Percentiles rank a stretch among this genome's conserved stretches.
phyloP scores from a whole-genome alignment of 1,140 invertebrate species.

The Cydia splendana region DNA sequence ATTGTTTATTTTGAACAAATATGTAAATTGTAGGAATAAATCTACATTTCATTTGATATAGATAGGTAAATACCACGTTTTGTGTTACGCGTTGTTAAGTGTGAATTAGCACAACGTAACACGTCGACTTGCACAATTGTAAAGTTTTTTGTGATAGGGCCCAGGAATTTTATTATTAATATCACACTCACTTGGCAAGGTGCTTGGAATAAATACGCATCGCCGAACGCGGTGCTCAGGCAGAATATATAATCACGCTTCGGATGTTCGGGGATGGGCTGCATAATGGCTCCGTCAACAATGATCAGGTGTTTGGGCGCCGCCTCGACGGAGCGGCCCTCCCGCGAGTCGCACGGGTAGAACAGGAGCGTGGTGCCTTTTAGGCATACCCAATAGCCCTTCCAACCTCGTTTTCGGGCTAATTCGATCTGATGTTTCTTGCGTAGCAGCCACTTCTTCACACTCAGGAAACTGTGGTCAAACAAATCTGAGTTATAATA shows the following conservation, averaged over 20 bases:
- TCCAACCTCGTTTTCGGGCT: constrained; percentile 97
- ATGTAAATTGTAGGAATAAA: too few relatives aligned
- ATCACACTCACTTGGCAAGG: constrained; percentile 82
- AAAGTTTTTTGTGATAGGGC: too few relatives aligned
- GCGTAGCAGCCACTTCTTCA: constrained; percentile 98
- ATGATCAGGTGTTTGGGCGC: constrained; percentile 97
- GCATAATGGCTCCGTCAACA: constrained; percentile 98
- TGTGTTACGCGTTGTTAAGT: too few relatives aligned
- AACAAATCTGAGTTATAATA: constrained; percentile 32
- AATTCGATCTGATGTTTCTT: constrained; percentile 98
- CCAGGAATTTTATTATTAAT: background rate
- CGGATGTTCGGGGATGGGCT: constrained; percentile 98
- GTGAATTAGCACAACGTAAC: too few relatives aligned
- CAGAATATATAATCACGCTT: constrained; percentile 99
- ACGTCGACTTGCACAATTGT: too few relatives aligned
- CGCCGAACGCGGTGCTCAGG: constrained; percentile 97
- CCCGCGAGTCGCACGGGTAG: constrained; percentile 96
- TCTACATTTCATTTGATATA: too few relatives aligned
- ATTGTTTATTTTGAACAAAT: too few relatives aligned
- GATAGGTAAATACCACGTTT: too few relatives aligned
- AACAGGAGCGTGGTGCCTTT: constrained; percentile 98
- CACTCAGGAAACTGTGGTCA: constrained; percentile 92
- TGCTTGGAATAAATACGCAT: constrained; percentile 98
- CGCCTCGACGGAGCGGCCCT: constrained; percentile 93
- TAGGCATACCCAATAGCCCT: constrained; percentile 98